These are phyloP conservation scores for Sciurus vulgaris DNA, from an alignment of 2,797 vertebrate genomes.

Conservation along the genomic window DNA sequence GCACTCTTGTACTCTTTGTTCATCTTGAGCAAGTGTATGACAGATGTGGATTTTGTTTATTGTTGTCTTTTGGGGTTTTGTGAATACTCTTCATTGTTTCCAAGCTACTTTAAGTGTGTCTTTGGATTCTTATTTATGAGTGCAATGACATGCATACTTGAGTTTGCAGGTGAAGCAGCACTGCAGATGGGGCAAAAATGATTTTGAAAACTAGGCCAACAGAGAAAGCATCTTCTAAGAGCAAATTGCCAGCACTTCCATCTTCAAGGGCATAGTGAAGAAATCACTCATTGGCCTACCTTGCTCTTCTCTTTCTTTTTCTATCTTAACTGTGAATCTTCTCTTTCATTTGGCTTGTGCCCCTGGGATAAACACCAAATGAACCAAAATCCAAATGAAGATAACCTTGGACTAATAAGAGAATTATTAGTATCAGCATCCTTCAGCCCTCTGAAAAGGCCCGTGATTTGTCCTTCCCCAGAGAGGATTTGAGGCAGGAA, in stretches of 20 bases:
- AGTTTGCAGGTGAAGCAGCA: not conserved
- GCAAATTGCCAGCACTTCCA: not conserved
- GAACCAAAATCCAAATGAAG: not conserved
- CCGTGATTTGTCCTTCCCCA: not conserved
- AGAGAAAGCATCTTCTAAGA: not conserved
- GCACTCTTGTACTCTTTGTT: too few species aligned
- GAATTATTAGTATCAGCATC: not conserved
- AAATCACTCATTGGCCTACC: fast-evolving
- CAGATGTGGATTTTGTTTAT: too few species aligned
- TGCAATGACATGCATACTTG: not conserved
- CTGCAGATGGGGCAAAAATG: not conserved
- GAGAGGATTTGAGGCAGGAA: not conserved
- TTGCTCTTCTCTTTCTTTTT: not conserved
- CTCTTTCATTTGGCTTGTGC: not conserved
- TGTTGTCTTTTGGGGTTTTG: not conserved
- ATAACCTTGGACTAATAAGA: not conserved
- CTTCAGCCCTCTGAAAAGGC: not conserved
- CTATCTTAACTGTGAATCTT: not conserved
- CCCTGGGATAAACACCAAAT: fast-evolving
- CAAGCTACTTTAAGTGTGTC: not conserved
- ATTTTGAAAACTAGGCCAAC: not conserved
- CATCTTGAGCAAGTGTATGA: too few species aligned
- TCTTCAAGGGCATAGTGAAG: not conserved
- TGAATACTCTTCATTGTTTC: not conserved
- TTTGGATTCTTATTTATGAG: not conserved